Evolutionary conservation across 2,113 vertebrate species (phyloP).

Genomic region (Rallus limicola): DNA sequence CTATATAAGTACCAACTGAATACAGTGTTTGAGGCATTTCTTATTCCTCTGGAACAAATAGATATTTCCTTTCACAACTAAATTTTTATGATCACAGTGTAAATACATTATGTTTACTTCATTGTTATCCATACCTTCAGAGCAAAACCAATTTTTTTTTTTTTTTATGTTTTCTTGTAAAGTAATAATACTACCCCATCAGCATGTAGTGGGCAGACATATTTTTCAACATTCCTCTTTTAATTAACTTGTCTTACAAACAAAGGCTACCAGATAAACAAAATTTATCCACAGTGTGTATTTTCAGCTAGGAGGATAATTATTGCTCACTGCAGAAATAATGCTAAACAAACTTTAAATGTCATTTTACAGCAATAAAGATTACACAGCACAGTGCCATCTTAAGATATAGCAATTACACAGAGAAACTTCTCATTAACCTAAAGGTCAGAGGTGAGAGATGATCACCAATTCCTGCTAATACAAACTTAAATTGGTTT

Average conservation of each 20-base stretch:
- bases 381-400: conserved; percentile 54
- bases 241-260: conserved; percentile 77
- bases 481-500: conserved; percentile 62
- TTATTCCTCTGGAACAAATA: conserved; percentile 14
- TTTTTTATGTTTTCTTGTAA: conserved; percentile 59
- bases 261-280: conserved; percentile 70
- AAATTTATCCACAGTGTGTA: conserved; percentile 66
- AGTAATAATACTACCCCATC: conserved; percentile 66
- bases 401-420: conserved; percentile 69
- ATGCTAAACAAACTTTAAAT: conserved; percentile 78
- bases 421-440: conserved; percentile 74
- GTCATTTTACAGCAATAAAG: conserved; percentile 71
- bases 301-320: conserved; percentile 76
- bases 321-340: conserved; percentile 74
- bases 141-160: conserved; percentile 32
- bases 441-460: conserved; percentile 68
- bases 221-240: conserved; percentile 75
- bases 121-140: conserved; percentile 40
- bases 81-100: background rate
- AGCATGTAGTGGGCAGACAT: conserved; percentile 59
- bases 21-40: background rate
- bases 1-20: background rate
- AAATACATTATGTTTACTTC: conserved; percentile 2
- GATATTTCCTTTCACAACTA: background rate
- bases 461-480: conserved; percentile 55